Evolutionary conservation across 2,113 vertebrate genomes (phyloP).

Genomic region (Psephotus haematonotus): DNA sequence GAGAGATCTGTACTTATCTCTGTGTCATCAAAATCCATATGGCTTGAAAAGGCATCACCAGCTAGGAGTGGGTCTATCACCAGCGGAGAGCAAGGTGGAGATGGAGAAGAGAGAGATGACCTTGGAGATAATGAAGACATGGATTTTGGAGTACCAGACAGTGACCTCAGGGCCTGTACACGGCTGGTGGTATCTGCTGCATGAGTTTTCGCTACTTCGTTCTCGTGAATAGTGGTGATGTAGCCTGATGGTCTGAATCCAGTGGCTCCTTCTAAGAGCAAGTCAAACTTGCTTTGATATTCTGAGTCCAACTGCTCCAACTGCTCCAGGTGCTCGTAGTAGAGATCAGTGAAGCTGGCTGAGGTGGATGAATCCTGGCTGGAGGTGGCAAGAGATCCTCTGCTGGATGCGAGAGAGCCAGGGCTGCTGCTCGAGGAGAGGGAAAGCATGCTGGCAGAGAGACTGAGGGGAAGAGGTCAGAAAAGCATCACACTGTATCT

Average conservation of each 20-base stretch:
- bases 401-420: constrained; percentile 91
- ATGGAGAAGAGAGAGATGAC: constrained; percentile 93
- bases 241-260: constrained; percentile 89
- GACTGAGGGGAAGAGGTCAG: constrained; percentile 73
- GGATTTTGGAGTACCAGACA: constrained; percentile 90
- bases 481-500: background rate
- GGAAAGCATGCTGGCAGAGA: constrained; percentile 93
- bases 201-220: constrained; percentile 84
- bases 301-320: constrained; percentile 86
- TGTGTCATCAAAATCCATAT: constrained; percentile 80
- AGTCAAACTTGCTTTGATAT: constrained; percentile 90
- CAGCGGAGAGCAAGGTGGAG: constrained; percentile 93
- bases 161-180: constrained; percentile 80
- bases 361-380: constrained; percentile 91
- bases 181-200: constrained; percentile 62
- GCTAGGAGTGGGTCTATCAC: constrained; percentile 83
- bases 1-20: constrained; percentile 77
- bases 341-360: constrained; percentile 93
- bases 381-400: constrained; percentile 90
- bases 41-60: constrained; percentile 82
- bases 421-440: constrained; percentile 94
- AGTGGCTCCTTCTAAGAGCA: constrained; percentile 84
- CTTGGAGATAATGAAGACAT: constrained; percentile 91
- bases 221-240: constrained; percentile 95
- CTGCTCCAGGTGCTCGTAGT: constrained; percentile 88